Base-by-base conservation (phyloP, 2,113 vertebrate species). In the Delphinus delphis region DNA sequence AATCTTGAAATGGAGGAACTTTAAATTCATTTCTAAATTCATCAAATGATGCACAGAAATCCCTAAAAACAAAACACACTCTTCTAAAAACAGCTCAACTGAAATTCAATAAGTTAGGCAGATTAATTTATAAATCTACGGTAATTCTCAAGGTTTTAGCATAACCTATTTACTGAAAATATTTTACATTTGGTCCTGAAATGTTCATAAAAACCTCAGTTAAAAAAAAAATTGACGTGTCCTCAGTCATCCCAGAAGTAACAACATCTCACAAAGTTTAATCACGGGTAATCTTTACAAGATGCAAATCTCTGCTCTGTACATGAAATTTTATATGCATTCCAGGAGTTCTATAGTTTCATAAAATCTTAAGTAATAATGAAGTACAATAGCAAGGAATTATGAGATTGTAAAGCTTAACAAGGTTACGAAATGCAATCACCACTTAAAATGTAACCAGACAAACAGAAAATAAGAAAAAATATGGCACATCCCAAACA, bases 1-100 rank as follows among this genome's bases (percentile, higher is more conserved):
- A 99, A 97, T 99, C 99, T 98, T 99, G 99, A 98, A 99, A 99
- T 1, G 99, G 99, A 94, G 99, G 99, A 82, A 99, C 99, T 98
- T 99, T 99, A 98, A 99, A 99, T 96, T 99, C 99, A 26, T 99
- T 99, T 95, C 99, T 99, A 60, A 99, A 99, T 20, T 98, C 98
- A 62, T 99, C 99, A 84, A 98, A 98, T 82, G 98, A 99, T 89
- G 99, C 99, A 96, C 98, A 99, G 95, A 99, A 99, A 96, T 98
- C 94, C 93, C 99, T 99, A 71, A 70, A 90, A 83, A 38, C 20
- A 83, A 90, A 93, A 77, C 17, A 33, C 13, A 36, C 23, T 90
- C 33, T 90, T 96, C 13, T 93, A 97, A 96, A 94, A 65, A 38
- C 47, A 96, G 60, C 33, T 90, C 76, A 83, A 55, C 31, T 90